phyloP scores from a whole-genome alignment of 2,888 invertebrate species.

The Hecatera dysodea region DNA sequence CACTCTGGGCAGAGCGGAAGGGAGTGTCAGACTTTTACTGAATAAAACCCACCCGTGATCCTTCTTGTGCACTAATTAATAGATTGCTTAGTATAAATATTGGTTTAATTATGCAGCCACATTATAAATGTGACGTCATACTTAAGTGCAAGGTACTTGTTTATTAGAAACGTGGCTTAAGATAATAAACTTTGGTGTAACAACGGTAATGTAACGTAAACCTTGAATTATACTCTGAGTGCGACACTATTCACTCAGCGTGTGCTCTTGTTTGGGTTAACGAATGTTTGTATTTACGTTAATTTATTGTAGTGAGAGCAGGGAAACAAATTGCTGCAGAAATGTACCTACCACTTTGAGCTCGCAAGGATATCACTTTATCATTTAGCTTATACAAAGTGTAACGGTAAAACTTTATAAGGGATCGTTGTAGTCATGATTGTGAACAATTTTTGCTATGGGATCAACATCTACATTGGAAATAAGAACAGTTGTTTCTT shows the following conservation, averaged over 20 bases:
- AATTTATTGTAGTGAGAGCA: conserved; percentile 23
- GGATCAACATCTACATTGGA: no score
- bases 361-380: conserved; percentile 4
- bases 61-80: no score
- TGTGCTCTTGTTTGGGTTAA: conserved; percentile 4
- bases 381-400: background rate
- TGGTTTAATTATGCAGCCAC: background rate
- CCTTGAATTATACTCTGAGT: background rate
- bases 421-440: no score
- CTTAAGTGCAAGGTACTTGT: background rate
- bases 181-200: background rate
- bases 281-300: conserved; percentile 3
- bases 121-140: background rate
- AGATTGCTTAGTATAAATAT: background rate
- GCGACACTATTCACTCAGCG: conserved; percentile 23
- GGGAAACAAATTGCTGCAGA: conserved; percentile 20
- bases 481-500: no score
- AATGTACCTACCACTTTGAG: background rate
- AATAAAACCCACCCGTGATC: no score
- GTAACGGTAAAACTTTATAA: no score
- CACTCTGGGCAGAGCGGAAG: no score
- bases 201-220: conserved; percentile 20
- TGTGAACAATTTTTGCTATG: no score
- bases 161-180: background rate
- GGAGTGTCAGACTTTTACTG: no score